Percentiles rank a stretch among this genome's conserved stretches.
Conservation (phyloP, 2,888 invertebrate genomes). For the Idaea dimidiata region DNA sequence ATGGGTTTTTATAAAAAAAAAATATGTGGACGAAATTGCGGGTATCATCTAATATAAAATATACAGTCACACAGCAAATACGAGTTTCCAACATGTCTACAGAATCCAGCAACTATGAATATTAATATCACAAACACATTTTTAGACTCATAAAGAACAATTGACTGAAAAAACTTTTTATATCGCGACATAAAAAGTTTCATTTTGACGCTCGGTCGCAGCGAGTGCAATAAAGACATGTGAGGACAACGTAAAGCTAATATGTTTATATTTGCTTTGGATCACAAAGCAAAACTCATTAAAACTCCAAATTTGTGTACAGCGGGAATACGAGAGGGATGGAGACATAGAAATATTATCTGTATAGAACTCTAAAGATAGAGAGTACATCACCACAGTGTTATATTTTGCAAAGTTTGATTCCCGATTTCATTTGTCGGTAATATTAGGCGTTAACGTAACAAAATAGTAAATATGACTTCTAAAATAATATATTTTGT, state of each 20-base stretch:
- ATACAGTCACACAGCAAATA: background rate
- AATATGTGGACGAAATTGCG: too few relatives aligned
- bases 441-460: too few relatives aligned
- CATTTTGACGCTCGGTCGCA: slow-evolving; percentile 8
- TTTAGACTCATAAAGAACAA: background rate
- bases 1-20: too few relatives aligned
- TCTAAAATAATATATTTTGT: background rate
- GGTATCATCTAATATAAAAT: background rate
- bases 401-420: background rate
- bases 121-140: slow-evolving; percentile 1
- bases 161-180: background rate
- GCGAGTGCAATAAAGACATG: background rate
- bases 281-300: slow-evolving; percentile 50
- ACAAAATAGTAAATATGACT: too few relatives aligned
- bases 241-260: slow-evolving; percentile 30
- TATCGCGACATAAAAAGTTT: slow-evolving; percentile 6
- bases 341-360: background rate
- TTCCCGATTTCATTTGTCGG: background rate
- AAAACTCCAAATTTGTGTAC: slow-evolving; percentile 34
- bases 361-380: background rate
- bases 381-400: background rate
- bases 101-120: background rate
- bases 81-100: background rate
- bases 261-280: slow-evolving; percentile 37
- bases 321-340: background rate